phyloP scores from a whole-genome alignment of 2,113 vertebrate species.

The Cyphomyrus plagiostoma region DNA sequence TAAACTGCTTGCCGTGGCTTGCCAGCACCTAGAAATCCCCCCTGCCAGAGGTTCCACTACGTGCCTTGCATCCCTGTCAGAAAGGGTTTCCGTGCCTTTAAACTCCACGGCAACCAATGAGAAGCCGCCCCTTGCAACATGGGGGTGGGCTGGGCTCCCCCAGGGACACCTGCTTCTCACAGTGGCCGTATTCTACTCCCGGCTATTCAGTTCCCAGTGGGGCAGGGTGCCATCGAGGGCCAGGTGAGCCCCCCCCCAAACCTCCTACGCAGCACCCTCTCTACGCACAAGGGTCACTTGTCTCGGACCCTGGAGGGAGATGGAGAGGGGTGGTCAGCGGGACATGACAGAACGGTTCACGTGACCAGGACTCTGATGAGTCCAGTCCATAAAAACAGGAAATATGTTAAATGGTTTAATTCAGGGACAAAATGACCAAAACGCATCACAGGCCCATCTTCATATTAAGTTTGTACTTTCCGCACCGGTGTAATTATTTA shows the following conservation, averaged over 20 bases:
- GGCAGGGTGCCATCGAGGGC: not conserved
- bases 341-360: not conserved
- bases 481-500: not conserved
- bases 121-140: not conserved
- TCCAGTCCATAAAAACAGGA: not conserved
- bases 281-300: slow-evolving; percentile 1
- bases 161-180: slow-evolving; percentile 7
- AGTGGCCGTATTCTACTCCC: not conserved
- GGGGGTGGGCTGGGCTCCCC: not conserved
- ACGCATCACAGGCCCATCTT: not conserved
- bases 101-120: not conserved
- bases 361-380: not conserved
- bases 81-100: not conserved
- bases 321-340: not conserved
- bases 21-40: not conserved
- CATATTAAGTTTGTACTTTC: not conserved
- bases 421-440: not conserved
- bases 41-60: not conserved
- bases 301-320: not conserved
- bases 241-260: not conserved
- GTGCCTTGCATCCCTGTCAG: not conserved
- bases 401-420: not conserved
- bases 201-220: not conserved
- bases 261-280: not conserved
- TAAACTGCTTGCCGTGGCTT: not conserved